phyloP scores from a whole-genome alignment of 2,797 vertebrate species.

The Malurus splendens region DNA sequence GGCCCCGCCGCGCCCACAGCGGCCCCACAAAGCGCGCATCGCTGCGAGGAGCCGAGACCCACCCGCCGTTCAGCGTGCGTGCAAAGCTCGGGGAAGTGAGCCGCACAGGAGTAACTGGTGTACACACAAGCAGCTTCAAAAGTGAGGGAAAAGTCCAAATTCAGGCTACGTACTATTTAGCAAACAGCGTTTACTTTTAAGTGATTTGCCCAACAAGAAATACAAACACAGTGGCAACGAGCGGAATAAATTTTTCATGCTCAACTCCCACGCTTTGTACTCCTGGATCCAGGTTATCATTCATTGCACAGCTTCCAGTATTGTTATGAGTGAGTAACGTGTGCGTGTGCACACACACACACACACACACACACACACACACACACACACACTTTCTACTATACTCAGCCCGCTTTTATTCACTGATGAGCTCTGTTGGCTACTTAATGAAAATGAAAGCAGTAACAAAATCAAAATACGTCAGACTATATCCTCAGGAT shows the following conservation, averaged over 20 bases:
- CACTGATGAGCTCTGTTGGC: neutral
- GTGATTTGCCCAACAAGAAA: neutral
- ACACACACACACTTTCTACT: neutral
- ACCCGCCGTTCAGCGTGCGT: fast-evolving
- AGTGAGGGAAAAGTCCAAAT: fast-evolving
- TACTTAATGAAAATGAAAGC: neutral
- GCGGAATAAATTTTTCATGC: fast-evolving
- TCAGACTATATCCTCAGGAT: fast-evolving
- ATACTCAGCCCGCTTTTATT: fast-evolving
- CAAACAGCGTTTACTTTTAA: neutral
- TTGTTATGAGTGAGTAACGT: fast-evolving
- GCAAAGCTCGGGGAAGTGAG: neutral
- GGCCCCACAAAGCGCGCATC: neutral
- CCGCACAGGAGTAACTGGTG: fast-evolving
- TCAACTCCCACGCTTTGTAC: neutral
- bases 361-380: no score
- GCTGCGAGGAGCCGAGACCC: neutral
- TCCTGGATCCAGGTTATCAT: neutral
- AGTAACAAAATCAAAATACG: fast-evolving
- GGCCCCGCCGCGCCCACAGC: no score
- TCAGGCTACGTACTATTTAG: neutral
- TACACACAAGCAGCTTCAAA: fast-evolving
- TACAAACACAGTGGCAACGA: neutral
- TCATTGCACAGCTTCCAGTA: neutral
- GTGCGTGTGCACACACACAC: fast-evolving